phyloP scores from a whole-genome alignment of 2,888 invertebrate species.

The Drosophila histrio region DNA sequence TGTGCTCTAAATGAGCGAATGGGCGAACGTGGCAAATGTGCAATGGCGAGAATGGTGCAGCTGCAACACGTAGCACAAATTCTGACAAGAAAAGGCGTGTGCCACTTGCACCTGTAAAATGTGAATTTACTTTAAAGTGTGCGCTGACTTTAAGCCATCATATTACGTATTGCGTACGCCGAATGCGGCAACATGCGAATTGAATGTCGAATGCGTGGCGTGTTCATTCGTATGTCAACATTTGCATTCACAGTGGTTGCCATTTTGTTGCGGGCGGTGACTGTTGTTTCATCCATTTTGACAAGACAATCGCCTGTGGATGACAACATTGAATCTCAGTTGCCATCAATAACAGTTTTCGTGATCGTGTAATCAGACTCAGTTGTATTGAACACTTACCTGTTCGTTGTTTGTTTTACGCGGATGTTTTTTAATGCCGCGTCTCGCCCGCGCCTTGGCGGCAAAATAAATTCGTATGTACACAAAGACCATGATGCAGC shows the following conservation, averaged over 20 bases:
- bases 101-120: conserved; percentile 18
- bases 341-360: conserved; percentile 9
- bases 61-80: conserved; percentile 52
- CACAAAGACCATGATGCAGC: conserved; percentile 99
- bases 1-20: conserved; percentile 38
- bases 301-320: conserved; percentile 2
- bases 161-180: conserved; percentile 55
- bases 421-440: conserved; percentile 93
- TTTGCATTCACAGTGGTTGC: conserved; percentile 45
- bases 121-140: conserved; percentile 22
- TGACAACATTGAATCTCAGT: conserved; percentile 40
- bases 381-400: conserved; percentile 68
- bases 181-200: conserved; percentile 17
- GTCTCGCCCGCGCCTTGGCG: conserved; percentile 94
- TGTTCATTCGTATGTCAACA: conserved; percentile 60
- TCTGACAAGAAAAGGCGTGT: conserved; percentile 20
- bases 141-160: conserved; percentile 35
- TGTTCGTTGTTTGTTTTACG: conserved; percentile 85
- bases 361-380: not conserved
- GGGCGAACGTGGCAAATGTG: conserved; percentile 57
- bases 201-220: conserved; percentile 2
- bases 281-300: conserved; percentile 17
- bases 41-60: conserved; percentile 22
- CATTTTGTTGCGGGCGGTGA: conserved; percentile 4
- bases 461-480: conserved; percentile 99